Evolutionary conservation across 2,113 vertebrate species (phyloP).

Genomic region (Indicator indicator): DNA sequence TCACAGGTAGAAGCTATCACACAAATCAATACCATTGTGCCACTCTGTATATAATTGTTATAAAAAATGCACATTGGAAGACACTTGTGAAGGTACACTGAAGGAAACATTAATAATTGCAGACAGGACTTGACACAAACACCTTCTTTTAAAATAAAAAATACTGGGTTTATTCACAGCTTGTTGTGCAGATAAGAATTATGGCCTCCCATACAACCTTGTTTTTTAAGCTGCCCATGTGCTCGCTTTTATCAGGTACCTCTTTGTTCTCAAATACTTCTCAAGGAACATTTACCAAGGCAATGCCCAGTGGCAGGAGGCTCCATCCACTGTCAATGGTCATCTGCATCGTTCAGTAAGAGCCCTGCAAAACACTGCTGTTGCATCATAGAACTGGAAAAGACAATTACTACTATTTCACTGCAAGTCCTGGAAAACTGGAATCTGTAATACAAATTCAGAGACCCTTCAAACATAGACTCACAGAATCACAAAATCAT

Average conservation of each 20-base stretch:
- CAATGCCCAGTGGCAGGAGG: background rate
- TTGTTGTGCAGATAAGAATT: background rate
- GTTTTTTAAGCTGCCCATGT: background rate
- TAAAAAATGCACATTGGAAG: background rate
- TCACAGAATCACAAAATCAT: too few species aligned
- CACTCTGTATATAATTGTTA: background rate
- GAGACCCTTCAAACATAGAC: background rate
- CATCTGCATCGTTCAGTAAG: background rate
- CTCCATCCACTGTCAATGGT: background rate
- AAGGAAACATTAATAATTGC: slow-evolving; percentile 35
- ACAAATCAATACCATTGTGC: background rate
- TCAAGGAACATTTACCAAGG: background rate
- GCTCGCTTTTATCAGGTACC: background rate
- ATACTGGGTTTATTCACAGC: background rate
- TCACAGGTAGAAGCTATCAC: background rate
- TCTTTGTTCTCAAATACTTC: background rate
- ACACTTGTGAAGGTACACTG: background rate
- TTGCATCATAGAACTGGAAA: background rate
- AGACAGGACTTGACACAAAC: background rate
- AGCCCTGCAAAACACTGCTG: background rate
- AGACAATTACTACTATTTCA: background rate
- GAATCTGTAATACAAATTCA: background rate
- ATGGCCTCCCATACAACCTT: background rate
- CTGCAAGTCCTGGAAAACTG: background rate
- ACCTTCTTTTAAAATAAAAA: background rate